Conservation (phyloP, 2,113 vertebrate species). For the Menura novaehollandiae region DNA sequence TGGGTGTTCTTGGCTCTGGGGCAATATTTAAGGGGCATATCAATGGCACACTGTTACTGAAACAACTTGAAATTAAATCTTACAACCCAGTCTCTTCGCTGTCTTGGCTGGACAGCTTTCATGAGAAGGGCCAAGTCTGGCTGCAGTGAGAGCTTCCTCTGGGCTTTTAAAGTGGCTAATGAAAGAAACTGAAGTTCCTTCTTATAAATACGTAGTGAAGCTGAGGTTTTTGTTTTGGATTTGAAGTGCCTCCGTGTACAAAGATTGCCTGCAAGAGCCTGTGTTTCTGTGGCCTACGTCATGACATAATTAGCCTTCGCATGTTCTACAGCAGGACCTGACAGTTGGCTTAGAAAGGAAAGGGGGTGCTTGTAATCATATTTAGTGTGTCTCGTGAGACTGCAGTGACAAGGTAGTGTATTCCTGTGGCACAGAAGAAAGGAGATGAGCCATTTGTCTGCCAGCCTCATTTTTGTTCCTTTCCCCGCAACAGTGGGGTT, state of each 20-base stretch:
- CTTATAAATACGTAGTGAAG: neutral
- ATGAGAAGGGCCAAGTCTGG: neutral
- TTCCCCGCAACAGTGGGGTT: neutral
- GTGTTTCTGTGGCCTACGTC: neutral
- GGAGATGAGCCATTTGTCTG: neutral
- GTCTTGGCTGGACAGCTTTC: neutral
- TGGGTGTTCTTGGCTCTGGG: conserved; percentile 11
- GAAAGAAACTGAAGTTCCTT: neutral
- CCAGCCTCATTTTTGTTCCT: neutral
- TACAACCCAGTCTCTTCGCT: neutral
- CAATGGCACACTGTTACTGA: conserved; percentile 8
- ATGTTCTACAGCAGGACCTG: neutral
- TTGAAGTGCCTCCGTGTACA: neutral
- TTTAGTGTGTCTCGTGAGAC: neutral
- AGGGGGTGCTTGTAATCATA: neutral
- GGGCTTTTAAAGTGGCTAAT: neutral
- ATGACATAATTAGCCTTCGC: neutral
- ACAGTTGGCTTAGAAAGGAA: neutral
- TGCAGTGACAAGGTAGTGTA: neutral
- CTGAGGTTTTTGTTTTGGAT: neutral
- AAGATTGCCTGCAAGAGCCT: neutral
- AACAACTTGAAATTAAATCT: conserved; percentile 8
- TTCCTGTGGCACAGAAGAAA: neutral
- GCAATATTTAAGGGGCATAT: neutral
- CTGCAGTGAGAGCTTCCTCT: neutral